Percentiles rank a stretch among this genome's conserved stretches.
Conservation (phyloP, 1,140 invertebrate species). For the Drosophila albomicans region DNA sequence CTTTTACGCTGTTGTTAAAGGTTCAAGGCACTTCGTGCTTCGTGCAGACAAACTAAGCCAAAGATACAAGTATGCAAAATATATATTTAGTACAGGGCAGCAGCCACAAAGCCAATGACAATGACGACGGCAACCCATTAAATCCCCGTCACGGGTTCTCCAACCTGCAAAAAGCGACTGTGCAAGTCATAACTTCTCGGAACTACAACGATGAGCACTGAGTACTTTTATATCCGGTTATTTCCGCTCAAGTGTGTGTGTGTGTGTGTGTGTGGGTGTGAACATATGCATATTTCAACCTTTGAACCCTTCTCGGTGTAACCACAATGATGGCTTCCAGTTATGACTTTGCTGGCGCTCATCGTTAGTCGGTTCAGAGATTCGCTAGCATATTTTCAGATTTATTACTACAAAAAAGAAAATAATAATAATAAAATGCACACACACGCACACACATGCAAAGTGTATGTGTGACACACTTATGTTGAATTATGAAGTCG, state of each 20-base stretch:
- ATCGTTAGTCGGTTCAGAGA: constrained; percentile 33
- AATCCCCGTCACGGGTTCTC: constrained; percentile 3
- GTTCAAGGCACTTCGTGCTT: not conserved
- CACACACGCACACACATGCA: not conserved
- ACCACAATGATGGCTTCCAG: constrained; percentile 22
- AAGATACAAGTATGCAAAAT: not conserved
- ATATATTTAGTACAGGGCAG: too few relatives aligned
- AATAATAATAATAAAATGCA: not conserved
- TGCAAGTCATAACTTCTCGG: constrained; percentile 10
- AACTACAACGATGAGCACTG: not conserved
- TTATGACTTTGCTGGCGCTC: constrained; percentile 22
- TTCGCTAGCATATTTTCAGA: constrained; percentile 35
- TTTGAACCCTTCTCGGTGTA: constrained; percentile 42
- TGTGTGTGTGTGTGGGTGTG: not conserved
- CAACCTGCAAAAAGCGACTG: not conserved
- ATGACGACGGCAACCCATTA: constrained; percentile 18
- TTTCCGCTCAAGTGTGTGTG: constrained; percentile 18
- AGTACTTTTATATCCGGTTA: constrained; percentile 6
- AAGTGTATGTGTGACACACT: not conserved
- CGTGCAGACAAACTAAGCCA: not conserved
- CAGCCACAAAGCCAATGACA: not conserved
- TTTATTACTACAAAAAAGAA: not conserved
- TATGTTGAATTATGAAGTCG: not conserved
- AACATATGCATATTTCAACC: constrained; percentile 50
- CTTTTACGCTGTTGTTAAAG: not conserved